These are phyloP conservation scores for Xiphophorus couchianus DNA, from an alignment of 2,113 vertebrate genomes.

Conservation along the genomic window DNA sequence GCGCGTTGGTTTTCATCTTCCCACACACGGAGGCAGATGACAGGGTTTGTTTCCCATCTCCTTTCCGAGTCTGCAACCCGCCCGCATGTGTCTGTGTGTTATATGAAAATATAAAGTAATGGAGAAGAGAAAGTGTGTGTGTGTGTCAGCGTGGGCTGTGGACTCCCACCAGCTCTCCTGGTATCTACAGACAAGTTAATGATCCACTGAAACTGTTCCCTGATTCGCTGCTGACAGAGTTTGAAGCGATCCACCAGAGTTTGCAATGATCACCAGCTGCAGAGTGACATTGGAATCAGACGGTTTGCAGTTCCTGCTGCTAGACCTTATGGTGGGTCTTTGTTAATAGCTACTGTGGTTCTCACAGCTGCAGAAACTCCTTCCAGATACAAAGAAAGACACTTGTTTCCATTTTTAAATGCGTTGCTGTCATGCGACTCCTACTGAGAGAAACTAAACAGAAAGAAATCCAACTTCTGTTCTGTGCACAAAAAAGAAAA, in stretches of 20 bases:
- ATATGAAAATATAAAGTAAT: conserved; percentile 27
- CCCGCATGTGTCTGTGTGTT: conserved; percentile 8
- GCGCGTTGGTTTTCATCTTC: conserved; percentile 26
- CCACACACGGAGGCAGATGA: conserved; percentile 32
- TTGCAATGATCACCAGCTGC: not conserved
- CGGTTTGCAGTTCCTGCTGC: not conserved
- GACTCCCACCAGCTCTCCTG: conserved; percentile 36
- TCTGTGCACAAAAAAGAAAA: not conserved
- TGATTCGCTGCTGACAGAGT: conserved; percentile 15
- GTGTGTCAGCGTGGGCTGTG: conserved; percentile 26
- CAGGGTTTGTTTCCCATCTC: conserved; percentile 47
- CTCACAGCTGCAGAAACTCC: not conserved
- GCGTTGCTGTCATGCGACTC: not conserved
- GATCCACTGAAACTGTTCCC: conserved; percentile 19
- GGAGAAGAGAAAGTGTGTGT: not conserved
- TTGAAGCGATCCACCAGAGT: not conserved
- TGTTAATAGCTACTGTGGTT: not conserved
- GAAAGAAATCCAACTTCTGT: not conserved
- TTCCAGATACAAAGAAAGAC: not conserved
- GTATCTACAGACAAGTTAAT: conserved; percentile 25
- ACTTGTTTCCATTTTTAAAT: not conserved
- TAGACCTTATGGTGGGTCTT: not conserved
- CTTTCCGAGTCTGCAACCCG: conserved; percentile 22
- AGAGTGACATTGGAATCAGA: not conserved
- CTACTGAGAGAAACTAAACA: not conserved